Evolutionary conservation across 2,888 invertebrate species (phyloP).

Genomic region (Toxonevra muliebris): DNA sequence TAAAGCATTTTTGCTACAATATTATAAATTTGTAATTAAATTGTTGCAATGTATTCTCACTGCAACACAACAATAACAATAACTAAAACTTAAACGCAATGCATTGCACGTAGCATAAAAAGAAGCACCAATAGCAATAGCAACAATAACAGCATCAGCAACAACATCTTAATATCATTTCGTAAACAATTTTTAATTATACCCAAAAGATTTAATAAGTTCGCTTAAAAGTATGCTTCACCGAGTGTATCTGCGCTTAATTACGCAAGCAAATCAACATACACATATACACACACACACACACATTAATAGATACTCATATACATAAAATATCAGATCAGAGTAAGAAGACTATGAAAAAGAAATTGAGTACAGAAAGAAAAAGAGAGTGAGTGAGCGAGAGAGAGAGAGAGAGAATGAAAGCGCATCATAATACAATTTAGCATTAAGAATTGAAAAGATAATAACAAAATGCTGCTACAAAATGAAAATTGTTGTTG

Average conservation of each 20-base stretch:
- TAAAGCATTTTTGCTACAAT: no score
- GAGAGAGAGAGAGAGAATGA: background rate
- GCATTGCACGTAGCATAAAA: no score
- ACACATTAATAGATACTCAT: background rate
- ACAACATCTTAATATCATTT: no score
- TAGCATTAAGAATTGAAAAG: constrained; percentile 6
- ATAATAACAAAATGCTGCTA: constrained; percentile 9
- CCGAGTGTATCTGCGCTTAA: background rate
- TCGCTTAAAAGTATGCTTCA: background rate
- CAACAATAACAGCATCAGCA: no score
- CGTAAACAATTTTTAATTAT: constrained; percentile 3
- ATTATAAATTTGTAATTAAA: background rate
- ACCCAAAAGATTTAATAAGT: constrained; percentile 12
- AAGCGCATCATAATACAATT: background rate
- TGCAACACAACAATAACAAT: no score
- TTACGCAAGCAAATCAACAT: background rate
- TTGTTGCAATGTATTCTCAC: background rate
- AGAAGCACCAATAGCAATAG: no score
- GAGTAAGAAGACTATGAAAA: no score
- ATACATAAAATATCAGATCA: background rate
- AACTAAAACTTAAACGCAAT: no score
- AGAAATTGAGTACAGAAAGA: no score
- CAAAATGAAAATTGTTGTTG: constrained; percentile 13
- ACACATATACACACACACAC: background rate
- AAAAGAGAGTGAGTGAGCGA: background rate